Base-by-base conservation (phyloP, 2,888 invertebrate genomes). In the Philereme transversata region DNA sequence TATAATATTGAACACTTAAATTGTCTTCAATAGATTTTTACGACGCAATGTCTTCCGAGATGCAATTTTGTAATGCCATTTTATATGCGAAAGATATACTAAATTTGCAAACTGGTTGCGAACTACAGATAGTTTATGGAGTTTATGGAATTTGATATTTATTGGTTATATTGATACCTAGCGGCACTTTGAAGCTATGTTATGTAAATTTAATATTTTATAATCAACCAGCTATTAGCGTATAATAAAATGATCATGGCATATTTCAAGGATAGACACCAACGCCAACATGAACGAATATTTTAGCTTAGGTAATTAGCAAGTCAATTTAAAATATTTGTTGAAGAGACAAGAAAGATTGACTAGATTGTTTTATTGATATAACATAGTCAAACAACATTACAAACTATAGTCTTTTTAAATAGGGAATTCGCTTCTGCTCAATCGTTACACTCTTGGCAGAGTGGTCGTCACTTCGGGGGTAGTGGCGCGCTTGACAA, bases 1-100 rank as follows among this genome's bases (percentile, higher is more conserved):
- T 76, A 79, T 77, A 78, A 79, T 81, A 81, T 82, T 72, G 76
- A 73, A 79, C 72, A 70, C 74, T 76, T 73, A 76, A 77, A 80
- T 77, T 78, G 72, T 66, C 68, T 68, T 75, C 75, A 76, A 78
- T 78, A 73, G 71, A 78, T 74, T 75, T 79, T 79, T 79, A 78
- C 65, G 73, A 72, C 58, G 59, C 54, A 65, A 63, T 63, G 67
- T 70, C 68, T 71, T 70, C 66, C 60, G 64, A 71, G 68, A 68
- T 61, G 62, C 62, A 61, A 61, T 65, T 69, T 62, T 40, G 54
- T 57, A 58, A 62, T 62, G 52, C 59, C 48, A 53, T 41, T 58
- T 63, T 44, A 45, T 54, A 60, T 54, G 57, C 45, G 9, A 55
- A 50, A 43, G 38, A 34, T 54, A 57, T 51, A 54, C 55, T 60